phyloP scores from a whole-genome alignment of 1,140 invertebrate genomes.

The Brachionus angularis region DNA sequence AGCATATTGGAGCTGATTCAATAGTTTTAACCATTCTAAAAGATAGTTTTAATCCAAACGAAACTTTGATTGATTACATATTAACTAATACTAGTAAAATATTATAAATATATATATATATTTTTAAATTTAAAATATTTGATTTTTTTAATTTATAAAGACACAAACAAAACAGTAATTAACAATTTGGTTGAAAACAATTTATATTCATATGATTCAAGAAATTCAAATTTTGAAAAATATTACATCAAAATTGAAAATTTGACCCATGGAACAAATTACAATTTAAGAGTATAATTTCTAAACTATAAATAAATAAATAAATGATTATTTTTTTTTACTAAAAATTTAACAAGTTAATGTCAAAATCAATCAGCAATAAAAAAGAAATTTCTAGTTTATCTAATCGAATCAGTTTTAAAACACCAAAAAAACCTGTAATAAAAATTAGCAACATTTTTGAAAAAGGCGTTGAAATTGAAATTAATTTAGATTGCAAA shows the following conservation, averaged over 20 bases:
- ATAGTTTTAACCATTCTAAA: not conserved
- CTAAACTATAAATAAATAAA: not conserved
- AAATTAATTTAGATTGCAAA: not conserved
- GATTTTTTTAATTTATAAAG: not conserved
- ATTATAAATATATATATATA: not conserved
- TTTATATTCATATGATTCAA: not conserved
- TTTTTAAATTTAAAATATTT: too few relatives aligned
- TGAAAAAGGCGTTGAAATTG: not conserved
- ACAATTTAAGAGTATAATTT: constrained; percentile 5
- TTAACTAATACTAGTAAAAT: constrained; percentile 14
- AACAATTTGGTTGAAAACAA: not conserved
- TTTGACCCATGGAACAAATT: not conserved
- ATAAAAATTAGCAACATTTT: not conserved
- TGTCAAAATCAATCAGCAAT: not conserved
- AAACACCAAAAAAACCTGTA: constrained; percentile 2
- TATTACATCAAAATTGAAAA: constrained; percentile 10
- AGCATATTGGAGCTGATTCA: not conserved
- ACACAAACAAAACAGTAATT: not conserved
- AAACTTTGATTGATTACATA: not conserved
- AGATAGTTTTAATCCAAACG: not conserved
- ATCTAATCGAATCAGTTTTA: constrained; percentile 17
- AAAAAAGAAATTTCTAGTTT: not conserved
- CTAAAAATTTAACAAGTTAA: too few relatives aligned
- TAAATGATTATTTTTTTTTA: not conserved
- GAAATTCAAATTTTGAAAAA: not conserved